Conservation (phyloP, 1,140 invertebrate species). For the Himalopsyche phryganea region DNA sequence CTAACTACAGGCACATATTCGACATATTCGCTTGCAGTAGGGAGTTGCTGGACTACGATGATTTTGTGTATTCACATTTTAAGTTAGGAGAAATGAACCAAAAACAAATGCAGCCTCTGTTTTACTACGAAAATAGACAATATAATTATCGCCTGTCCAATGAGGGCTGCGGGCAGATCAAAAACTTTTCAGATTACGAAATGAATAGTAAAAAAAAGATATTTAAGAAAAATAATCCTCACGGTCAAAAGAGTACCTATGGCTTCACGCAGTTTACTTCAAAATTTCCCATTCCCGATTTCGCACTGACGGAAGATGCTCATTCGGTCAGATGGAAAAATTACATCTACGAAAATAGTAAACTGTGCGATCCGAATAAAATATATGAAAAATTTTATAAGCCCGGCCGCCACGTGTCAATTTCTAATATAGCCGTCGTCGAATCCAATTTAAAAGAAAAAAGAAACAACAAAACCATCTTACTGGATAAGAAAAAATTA, state of each 20-base stretch:
- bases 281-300: conserved; percentile 36
- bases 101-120: conserved; percentile 29
- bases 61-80: conserved; percentile 28
- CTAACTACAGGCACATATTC: conserved; percentile 24
- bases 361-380: conserved; percentile 20
- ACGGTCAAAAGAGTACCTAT: conserved; percentile 21
- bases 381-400: conserved; percentile 33
- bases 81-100: conserved; percentile 23
- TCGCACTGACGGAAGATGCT: conserved; percentile 38
- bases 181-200: conserved; percentile 26
- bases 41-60: conserved; percentile 35
- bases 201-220: conserved; percentile 27
- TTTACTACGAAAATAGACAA: conserved; percentile 23
- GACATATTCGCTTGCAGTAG: conserved; percentile 27
- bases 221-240: conserved; percentile 29
- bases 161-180: conserved; percentile 4
- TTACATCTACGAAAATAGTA: conserved; percentile 27
- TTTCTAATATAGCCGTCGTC: conserved; percentile 22
- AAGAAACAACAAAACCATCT: conserved; percentile 21
- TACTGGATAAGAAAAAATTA: conserved; percentile 23
- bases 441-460: conserved; percentile 28
- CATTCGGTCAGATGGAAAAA: conserved; percentile 33
- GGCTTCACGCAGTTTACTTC: conserved; percentile 31
- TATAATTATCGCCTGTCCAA: conserved; percentile 25
- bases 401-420: conserved; percentile 16